Evolutionary conservation across 1,140 invertebrate genomes (phyloP).

Genomic region (Paraescarpia echinospica): DNA sequence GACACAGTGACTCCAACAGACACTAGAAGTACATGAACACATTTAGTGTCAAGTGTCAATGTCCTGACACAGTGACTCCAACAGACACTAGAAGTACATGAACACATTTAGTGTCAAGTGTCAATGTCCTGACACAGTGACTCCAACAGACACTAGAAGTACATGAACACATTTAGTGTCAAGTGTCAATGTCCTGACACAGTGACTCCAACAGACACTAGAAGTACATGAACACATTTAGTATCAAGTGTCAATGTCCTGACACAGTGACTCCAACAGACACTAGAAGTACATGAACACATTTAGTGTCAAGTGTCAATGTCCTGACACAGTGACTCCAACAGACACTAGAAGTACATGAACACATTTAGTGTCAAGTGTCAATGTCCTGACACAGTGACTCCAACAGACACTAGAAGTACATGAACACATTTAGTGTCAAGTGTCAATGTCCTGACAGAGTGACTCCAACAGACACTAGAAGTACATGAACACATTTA

Average conservation of each 20-base stretch:
- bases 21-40: slow-evolving; percentile 34
- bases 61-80: neutral
- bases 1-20: slow-evolving; percentile 76
- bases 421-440: neutral
- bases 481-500: neutral
- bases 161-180: neutral
- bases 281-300: neutral
- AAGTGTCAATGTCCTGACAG: neutral
- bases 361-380: neutral
- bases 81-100: neutral
- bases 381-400: neutral
- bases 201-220: neutral
- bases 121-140: neutral
- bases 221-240: neutral
- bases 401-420: neutral
- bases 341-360: neutral
- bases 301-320: neutral
- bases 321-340: neutral
- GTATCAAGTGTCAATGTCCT: neutral
- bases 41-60: neutral
- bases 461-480: neutral
- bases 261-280: neutral
- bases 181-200: neutral
- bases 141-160: neutral
- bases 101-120: neutral